Evolutionary conservation across 2,797 vertebrate genomes (phyloP).

Genomic region (Eleutherodactylus coqui): DNA sequence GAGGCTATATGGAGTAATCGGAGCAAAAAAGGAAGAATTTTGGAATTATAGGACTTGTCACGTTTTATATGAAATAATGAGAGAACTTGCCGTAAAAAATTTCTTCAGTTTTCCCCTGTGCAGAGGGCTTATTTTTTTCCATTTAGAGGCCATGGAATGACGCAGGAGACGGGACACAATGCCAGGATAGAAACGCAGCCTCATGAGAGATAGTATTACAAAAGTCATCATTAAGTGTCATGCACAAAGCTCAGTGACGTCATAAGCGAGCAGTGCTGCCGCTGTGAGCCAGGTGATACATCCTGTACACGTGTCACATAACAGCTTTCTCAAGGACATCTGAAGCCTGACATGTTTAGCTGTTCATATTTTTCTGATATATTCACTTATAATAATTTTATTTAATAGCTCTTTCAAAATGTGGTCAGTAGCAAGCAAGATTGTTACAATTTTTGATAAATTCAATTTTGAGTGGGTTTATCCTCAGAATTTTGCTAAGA

Average conservation of each 20-base stretch:
- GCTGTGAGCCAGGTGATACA: slow-evolving; percentile 17
- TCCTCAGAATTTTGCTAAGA: no score
- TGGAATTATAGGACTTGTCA: neutral
- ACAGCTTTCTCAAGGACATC: no score
- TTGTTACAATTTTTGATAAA: no score
- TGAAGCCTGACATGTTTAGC: no score
- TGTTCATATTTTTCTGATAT: no score
- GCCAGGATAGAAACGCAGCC: neutral
- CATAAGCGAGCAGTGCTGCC: neutral
- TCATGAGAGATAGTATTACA: neutral
- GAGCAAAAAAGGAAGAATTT: neutral
- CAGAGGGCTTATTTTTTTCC: neutral
- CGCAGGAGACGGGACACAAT: neutral
- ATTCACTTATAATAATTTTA: no score
- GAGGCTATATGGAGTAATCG: neutral
- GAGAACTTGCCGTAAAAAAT: neutral
- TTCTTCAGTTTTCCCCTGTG: neutral
- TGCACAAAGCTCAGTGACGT: slow-evolving; percentile 8
- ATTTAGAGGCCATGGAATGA: neutral
- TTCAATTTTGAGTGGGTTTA: no score
- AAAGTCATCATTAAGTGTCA: neutral
- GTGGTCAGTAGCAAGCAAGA: no score
- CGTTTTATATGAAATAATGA: neutral
- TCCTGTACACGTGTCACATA: no score
- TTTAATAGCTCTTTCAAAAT: no score